phyloP scores from a whole-genome alignment of 2,797 vertebrate genomes.

The Cryptoprocta ferox region DNA sequence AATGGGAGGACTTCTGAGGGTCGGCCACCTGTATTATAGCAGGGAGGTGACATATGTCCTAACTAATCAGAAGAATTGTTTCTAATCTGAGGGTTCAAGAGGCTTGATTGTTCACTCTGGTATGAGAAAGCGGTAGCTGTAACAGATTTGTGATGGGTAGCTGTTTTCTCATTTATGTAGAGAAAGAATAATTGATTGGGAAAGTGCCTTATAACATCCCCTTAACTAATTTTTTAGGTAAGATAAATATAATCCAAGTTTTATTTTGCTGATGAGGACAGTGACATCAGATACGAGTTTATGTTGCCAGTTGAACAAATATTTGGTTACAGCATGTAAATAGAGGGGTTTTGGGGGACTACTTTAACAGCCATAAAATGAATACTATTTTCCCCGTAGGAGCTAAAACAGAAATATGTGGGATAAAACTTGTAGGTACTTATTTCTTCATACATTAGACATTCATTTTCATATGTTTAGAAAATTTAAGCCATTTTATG shows the following conservation, averaged over 20 bases:
- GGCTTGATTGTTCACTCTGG: background rate
- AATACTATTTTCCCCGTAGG: background rate
- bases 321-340: background rate
- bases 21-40: slow-evolving; percentile 7
- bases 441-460: background rate
- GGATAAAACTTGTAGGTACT: background rate
- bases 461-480: background rate
- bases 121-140: background rate
- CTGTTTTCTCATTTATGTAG: background rate
- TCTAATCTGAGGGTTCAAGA: slow-evolving; percentile 14
- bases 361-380: background rate
- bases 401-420: background rate
- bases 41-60: background rate
- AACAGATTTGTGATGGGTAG: background rate
- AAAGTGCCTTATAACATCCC: background rate
- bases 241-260: background rate
- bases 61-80: slow-evolving; percentile 41
- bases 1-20: background rate
- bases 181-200: background rate
- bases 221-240: background rate
- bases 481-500: background rate
- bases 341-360: background rate
- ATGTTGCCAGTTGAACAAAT: background rate
- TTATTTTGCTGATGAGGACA: background rate
- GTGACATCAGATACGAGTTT: background rate